Conservation (phyloP, 2,113 vertebrate species). For the Myrmecophaga tridactyla region DNA sequence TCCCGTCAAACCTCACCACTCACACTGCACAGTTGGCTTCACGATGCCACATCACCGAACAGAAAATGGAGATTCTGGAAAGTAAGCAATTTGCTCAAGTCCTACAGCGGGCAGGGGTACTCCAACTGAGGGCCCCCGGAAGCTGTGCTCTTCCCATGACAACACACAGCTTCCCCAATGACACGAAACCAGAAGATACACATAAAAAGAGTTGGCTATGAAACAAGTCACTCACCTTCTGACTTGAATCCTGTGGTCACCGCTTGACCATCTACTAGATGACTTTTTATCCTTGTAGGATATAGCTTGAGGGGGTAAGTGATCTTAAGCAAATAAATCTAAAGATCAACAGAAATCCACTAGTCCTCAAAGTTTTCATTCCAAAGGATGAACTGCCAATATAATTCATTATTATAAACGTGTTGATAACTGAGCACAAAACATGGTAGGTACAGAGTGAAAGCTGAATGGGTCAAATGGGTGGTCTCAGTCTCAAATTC, state of each 20-base stretch:
- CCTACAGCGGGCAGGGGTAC: not conserved
- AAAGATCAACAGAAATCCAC: not conserved
- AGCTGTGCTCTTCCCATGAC: not conserved
- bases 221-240: not conserved
- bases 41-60: not conserved
- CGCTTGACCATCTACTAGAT: accelerated
- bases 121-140: not conserved
- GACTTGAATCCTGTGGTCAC: not conserved
- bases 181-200: not conserved
- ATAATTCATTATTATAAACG: not conserved
- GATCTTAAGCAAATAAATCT: not conserved
- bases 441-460: not conserved
- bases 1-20: not conserved
- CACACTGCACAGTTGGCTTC: no score
- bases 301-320: not conserved
- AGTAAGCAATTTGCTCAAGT: not conserved
- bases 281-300: not conserved
- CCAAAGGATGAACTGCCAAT: not conserved
- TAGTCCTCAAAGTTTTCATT: not conserved
- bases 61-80: not conserved
- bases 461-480: not conserved
- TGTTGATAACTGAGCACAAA: not conserved
- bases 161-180: accelerated
- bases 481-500: not conserved
- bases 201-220: not conserved